These are phyloP conservation scores for Herpailurus yagouaroundi DNA, from an alignment of 2,113 vertebrate species.

Conservation along the genomic window DNA sequence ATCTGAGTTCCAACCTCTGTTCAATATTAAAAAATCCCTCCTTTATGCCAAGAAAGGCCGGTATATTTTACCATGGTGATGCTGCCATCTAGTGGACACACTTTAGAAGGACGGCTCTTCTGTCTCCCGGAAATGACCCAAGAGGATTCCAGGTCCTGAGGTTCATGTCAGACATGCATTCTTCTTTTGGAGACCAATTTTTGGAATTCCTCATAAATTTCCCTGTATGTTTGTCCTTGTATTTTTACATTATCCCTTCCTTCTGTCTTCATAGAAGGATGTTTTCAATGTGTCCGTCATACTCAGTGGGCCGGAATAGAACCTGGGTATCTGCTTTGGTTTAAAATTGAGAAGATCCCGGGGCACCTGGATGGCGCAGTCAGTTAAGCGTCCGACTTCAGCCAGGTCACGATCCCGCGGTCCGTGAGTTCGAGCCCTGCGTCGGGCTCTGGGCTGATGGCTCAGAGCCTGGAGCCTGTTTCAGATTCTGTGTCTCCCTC, in stretches of 20 bases:
- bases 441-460: too few species aligned
- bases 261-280: slow-evolving; percentile 52
- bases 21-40: slow-evolving; percentile 33
- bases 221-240: slow-evolving; percentile 49
- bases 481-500: too few species aligned
- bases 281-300: slow-evolving; percentile 75
- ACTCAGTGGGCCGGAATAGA: slow-evolving; percentile 72
- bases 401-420: too few species aligned
- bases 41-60: neutral
- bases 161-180: slow-evolving; percentile 70
- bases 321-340: slow-evolving; percentile 75
- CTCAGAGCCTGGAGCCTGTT: too few species aligned
- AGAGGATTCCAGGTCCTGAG: slow-evolving; percentile 65
- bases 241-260: slow-evolving; percentile 51
- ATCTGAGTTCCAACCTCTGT: slow-evolving; percentile 51
- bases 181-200: slow-evolving; percentile 81
- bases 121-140: slow-evolving; percentile 19
- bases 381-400: too few species aligned
- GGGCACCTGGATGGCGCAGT: too few species aligned
- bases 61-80: slow-evolving; percentile 52
- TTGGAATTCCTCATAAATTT: slow-evolving; percentile 75
- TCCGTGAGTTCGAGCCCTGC: too few species aligned
- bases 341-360: slow-evolving; percentile 68
- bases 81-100: slow-evolving; percentile 84
- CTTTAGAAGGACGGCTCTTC: neutral